Evolutionary conservation across 2,797 vertebrate species (phyloP).

Genomic region (Silurus aristotelis): DNA sequence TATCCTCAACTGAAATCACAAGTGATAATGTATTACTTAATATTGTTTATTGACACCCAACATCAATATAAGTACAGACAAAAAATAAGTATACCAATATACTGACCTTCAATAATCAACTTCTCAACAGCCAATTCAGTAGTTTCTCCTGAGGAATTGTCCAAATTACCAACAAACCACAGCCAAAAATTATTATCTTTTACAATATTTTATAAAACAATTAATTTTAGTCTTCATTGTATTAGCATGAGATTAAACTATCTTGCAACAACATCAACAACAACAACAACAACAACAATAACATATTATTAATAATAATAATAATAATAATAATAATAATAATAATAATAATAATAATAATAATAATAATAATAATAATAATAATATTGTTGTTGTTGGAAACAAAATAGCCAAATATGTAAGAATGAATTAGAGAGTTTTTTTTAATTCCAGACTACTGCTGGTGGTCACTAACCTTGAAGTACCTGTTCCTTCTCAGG

Average conservation of each 20-base stretch:
- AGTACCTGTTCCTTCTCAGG: neutral
- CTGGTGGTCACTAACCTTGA: constrained; percentile 4
- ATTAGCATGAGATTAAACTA: no score
- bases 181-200: neutral
- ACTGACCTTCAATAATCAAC: constrained; percentile 3
- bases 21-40: neutral
- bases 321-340: neutral
- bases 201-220: no score
- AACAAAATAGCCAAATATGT: no score
- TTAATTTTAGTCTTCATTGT: no score
- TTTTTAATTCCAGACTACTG: neutral
- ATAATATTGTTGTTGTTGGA: no score
- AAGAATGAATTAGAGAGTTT: neutral
- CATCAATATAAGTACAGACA: neutral
- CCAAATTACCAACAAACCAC: neutral
- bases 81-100: neutral
- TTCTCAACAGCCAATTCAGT: neutral
- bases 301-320: neutral
- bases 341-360: no score
- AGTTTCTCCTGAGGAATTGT: neutral
- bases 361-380: no score
- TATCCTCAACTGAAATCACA: neutral
- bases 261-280: no score
- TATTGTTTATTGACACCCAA: neutral
- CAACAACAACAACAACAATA: no score